phyloP scores from a whole-genome alignment of 2,888 invertebrate genomes.

The Caenorhabditis angaria region DNA sequence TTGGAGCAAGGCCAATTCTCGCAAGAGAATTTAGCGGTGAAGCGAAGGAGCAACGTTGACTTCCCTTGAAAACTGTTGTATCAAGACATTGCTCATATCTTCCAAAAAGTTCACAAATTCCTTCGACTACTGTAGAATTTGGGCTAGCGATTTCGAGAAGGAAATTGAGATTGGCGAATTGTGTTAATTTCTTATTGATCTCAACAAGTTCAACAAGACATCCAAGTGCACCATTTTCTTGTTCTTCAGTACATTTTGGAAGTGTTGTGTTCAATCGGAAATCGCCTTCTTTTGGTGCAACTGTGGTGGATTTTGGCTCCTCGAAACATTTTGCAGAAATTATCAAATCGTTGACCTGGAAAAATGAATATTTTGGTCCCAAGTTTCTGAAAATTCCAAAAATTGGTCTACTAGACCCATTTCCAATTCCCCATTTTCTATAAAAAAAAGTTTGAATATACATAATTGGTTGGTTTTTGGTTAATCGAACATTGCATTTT shows the following conservation, averaged over 20 bases:
- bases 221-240: conserved; percentile 67
- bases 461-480: no score
- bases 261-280: conserved; percentile 53
- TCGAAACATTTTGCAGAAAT: conserved; percentile 58
- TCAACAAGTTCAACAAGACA: conserved; percentile 70
- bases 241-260: conserved; percentile 55
- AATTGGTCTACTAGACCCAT: not conserved
- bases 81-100: conserved; percentile 60
- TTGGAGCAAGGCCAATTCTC: conserved; percentile 67
- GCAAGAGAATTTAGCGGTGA: conserved; percentile 69
- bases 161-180: conserved; percentile 64
- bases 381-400: no score
- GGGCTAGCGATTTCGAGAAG: conserved; percentile 62
- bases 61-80: conserved; percentile 60
- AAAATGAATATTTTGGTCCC: no score
- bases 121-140: conserved; percentile 62
- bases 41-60: conserved; percentile 64
- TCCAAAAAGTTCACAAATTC: conserved; percentile 62
- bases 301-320: conserved; percentile 36
- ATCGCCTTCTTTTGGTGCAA: conserved; percentile 30
- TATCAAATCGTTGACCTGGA: conserved; percentile 46
- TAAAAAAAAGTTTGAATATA: no score
- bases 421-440: no score
- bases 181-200: conserved; percentile 65
- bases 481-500: no score